Percentiles rank a stretch among this genome's conserved stretches.
Conservation (phyloP, 2,113 vertebrate species). For the Clinocottus analis region DNA sequence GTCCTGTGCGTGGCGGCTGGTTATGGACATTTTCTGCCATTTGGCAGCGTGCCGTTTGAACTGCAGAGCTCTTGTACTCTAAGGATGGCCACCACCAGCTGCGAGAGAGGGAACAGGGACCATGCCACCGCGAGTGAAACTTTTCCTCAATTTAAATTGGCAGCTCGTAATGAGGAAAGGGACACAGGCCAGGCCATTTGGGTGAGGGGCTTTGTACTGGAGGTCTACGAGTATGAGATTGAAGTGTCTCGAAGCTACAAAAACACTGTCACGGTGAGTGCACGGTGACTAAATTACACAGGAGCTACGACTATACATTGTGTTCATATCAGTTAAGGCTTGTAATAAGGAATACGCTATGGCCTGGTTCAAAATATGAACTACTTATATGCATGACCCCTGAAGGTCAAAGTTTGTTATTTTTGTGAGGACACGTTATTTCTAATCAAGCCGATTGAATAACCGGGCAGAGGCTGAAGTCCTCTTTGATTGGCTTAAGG, state of each 20-base stretch:
- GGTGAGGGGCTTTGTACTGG: constrained; percentile 92
- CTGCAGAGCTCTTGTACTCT: constrained; percentile 94
- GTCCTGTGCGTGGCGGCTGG: constrained; percentile 92
- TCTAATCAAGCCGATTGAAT: constrained; percentile 79
- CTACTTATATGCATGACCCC: constrained; percentile 17
- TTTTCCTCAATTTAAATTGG: constrained; percentile 87
- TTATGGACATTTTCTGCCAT: constrained; percentile 94
- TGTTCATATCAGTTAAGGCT: not conserved
- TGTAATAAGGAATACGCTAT: not conserved
- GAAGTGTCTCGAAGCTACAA: constrained; percentile 94
- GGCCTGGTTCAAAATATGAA: not conserved
- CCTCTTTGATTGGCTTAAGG: constrained; percentile 78
- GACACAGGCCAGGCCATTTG: constrained; percentile 94
- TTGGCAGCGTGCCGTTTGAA: constrained; percentile 91
- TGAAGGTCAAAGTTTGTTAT: constrained; percentile 70
- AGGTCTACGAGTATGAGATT: constrained; percentile 91
- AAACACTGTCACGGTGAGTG: constrained; percentile 93
- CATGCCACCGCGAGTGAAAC: not conserved
- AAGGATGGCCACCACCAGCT: constrained; percentile 87
- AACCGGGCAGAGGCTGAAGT: constrained; percentile 71
- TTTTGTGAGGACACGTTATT: constrained; percentile 71
- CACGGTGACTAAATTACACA: not conserved
- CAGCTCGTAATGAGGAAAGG: constrained; percentile 90
- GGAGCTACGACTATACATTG: not conserved
- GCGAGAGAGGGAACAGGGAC: constrained; percentile 51